Percentiles rank a stretch among this genome's conserved stretches.
Evolutionary conservation across 2,888 invertebrate species (phyloP).

Genomic region (Orchesella flavescens): DNA sequence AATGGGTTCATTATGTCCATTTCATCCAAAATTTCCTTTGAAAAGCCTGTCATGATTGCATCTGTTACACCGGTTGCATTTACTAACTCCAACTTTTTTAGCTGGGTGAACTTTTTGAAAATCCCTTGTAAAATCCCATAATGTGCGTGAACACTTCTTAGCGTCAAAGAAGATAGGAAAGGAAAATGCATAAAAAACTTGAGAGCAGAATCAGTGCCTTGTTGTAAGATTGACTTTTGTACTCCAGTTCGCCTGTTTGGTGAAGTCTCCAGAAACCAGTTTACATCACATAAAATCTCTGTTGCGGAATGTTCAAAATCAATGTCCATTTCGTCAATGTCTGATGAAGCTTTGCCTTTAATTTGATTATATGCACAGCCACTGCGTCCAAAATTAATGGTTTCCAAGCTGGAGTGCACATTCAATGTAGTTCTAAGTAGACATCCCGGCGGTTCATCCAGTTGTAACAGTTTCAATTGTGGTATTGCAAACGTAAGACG

Average conservation of each 20-base stretch:
- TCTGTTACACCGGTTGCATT: slow-evolving; percentile 57
- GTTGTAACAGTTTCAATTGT: slow-evolving; percentile 38
- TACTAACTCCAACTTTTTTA: slow-evolving; percentile 53
- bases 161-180: slow-evolving; percentile 42
- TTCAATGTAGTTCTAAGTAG: slow-evolving; percentile 58
- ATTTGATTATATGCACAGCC: slow-evolving; percentile 47
- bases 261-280: slow-evolving; percentile 58
- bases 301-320: slow-evolving; percentile 62
- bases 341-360: slow-evolving; percentile 51
- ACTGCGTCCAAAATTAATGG: slow-evolving; percentile 53
- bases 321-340: slow-evolving; percentile 39
- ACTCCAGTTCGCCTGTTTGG: slow-evolving; percentile 19
- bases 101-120: slow-evolving; percentile 54
- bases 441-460: slow-evolving; percentile 60
- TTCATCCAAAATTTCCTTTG: slow-evolving; percentile 52
- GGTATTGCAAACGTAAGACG: slow-evolving; percentile 61
- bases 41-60: slow-evolving; percentile 61
- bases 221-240: slow-evolving; percentile 62
- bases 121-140: slow-evolving; percentile 63
- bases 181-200: slow-evolving; percentile 61
- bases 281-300: slow-evolving; percentile 59
- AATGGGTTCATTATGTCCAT: slow-evolving; percentile 64
- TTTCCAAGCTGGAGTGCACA: slow-evolving; percentile 53
- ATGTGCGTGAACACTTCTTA: slow-evolving; percentile 61
- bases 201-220: slow-evolving; percentile 54